These are phyloP conservation scores for Eupithecia abbreviata DNA, from an alignment of 2,888 invertebrate genomes.

Conservation along the genomic window DNA sequence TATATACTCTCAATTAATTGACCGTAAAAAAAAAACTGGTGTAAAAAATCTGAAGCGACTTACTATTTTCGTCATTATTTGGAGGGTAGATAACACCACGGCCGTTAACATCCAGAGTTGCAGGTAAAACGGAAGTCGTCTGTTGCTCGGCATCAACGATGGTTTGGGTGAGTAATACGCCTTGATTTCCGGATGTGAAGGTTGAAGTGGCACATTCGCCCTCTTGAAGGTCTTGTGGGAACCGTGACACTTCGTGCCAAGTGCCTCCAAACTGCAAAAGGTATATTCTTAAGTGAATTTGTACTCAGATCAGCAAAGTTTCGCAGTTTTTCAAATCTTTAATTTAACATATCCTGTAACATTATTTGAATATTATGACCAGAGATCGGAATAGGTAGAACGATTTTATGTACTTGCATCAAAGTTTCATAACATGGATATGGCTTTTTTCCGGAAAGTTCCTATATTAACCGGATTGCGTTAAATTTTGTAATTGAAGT, in stretches of 20 bases:
- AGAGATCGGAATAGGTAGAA: too few relatives aligned
- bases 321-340: neutral
- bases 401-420: too few relatives aligned
- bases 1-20: neutral
- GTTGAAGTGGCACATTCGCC: slow-evolving; percentile 62
- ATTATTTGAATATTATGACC: neutral
- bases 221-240: slow-evolving; percentile 67
- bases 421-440: too few relatives aligned
- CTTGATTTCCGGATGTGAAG: slow-evolving; percentile 42
- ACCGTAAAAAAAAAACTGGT: neutral
- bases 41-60: slow-evolving; percentile 11
- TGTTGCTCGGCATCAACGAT: slow-evolving; percentile 59
- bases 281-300: neutral
- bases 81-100: slow-evolving; percentile 59
- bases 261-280: slow-evolving; percentile 64
- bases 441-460: too few relatives aligned
- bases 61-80: slow-evolving; percentile 51
- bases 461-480: too few relatives aligned
- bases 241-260: slow-evolving; percentile 71
- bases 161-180: slow-evolving; percentile 54
- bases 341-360: neutral
- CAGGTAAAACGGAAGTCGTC: slow-evolving; percentile 47
- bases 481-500: too few relatives aligned
- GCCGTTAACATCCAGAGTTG: slow-evolving; percentile 47
- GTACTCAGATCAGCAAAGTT: neutral